Percentiles rank a stretch among this genome's conserved stretches.
phyloP scores from a whole-genome alignment of 1,140 invertebrate species.

The Drosophila nigrodunni region DNA sequence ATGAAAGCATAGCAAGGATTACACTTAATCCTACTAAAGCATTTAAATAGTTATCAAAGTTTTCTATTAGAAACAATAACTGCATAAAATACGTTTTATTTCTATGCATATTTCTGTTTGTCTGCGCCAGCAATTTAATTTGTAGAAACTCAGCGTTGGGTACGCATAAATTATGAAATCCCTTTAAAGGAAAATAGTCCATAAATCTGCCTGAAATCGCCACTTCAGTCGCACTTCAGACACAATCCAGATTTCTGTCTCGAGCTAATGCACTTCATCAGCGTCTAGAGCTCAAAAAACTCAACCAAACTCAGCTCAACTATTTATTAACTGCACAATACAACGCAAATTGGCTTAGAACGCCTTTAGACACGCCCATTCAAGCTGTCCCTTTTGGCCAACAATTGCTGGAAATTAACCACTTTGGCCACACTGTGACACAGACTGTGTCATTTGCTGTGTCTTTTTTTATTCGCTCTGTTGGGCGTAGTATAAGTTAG shows the following conservation, averaged over 20 bases:
- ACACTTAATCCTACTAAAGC: background rate
- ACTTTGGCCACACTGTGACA: slow-evolving; percentile 41
- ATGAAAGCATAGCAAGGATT: background rate
- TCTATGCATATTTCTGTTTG: background rate
- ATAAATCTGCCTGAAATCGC: slow-evolving; percentile 39
- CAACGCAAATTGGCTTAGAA: slow-evolving; percentile 65
- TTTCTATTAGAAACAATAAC: background rate
- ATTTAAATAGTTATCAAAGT: background rate
- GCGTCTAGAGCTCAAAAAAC: slow-evolving; percentile 18
- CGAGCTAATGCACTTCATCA: slow-evolving; percentile 50
- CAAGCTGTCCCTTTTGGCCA: slow-evolving; percentile 23
- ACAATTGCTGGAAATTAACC: slow-evolving; percentile 62
- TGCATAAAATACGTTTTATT: background rate
- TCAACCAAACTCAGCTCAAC: slow-evolving; percentile 42
- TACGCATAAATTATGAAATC: slow-evolving; percentile 17
- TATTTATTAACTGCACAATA: slow-evolving; percentile 76
- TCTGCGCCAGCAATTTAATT: background rate
- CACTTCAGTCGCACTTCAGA: slow-evolving; percentile 17
- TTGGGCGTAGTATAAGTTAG: too few relatives aligned
- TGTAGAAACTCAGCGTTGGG: background rate
- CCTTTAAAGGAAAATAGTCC: background rate
- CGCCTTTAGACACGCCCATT: slow-evolving; percentile 26
- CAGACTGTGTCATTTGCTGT: slow-evolving; percentile 39
- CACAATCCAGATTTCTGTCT: slow-evolving; percentile 21
- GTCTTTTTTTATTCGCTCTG: background rate